phyloP scores from a whole-genome alignment of 2,113 vertebrate genomes.

The Tympanuchus pallidicinctus region DNA sequence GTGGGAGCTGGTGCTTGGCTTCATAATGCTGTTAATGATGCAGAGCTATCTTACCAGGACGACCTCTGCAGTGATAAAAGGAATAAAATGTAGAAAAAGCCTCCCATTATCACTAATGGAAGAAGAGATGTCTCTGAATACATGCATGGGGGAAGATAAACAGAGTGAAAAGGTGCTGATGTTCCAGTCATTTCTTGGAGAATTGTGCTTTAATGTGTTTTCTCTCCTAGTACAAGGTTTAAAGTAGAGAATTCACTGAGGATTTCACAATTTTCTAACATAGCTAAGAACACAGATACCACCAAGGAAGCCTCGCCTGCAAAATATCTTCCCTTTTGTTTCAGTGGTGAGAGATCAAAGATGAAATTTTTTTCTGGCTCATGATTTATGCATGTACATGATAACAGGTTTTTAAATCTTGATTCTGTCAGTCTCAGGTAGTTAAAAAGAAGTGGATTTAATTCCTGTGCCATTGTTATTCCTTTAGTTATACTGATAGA shows the following conservation, averaged over 20 bases:
- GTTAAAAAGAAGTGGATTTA: neutral
- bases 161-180: neutral
- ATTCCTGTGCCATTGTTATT: neutral
- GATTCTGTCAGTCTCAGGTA: neutral
- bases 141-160: neutral
- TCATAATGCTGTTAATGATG: slow-evolving; percentile 21
- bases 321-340: neutral
- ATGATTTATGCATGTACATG: neutral
- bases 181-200: slow-evolving; percentile 1
- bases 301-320: neutral
- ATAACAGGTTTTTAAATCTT: neutral
- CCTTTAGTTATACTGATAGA: neutral
- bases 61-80: neutral
- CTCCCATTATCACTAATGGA: neutral
- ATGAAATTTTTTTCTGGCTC: neutral
- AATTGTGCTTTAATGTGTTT: neutral
- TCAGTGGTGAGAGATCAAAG: neutral
- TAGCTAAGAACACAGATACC: neutral
- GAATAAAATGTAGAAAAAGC: neutral
- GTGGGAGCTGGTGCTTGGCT: neutral
- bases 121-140: slow-evolving; percentile 16
- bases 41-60: neutral
- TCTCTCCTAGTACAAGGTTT: neutral
- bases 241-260: neutral
- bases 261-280: neutral